Conservation (phyloP, 2,797 vertebrate species). For the Helostoma temminkii region DNA sequence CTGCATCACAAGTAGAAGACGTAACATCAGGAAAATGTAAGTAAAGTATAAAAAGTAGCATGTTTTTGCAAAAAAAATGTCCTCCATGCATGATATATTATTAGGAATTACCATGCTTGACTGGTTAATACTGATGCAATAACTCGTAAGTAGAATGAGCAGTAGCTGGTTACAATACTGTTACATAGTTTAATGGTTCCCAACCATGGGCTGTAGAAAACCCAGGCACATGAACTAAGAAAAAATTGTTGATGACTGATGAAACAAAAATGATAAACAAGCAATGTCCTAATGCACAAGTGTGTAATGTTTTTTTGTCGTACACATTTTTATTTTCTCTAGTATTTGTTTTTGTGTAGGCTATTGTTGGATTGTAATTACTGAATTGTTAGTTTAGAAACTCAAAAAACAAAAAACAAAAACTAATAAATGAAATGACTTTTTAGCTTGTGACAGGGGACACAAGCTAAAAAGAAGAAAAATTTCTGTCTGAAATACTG, state of each 20-base stretch:
- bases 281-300: background rate
- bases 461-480: too few species aligned
- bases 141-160: constrained; percentile 1
- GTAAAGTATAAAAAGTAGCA: background rate
- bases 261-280: background rate
- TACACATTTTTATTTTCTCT: too few species aligned
- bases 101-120: background rate
- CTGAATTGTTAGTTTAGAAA: too few species aligned
- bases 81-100: background rate
- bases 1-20: background rate
- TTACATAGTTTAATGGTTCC: background rate
- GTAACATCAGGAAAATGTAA: background rate
- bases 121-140: constrained; percentile 15
- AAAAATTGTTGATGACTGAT: constrained; percentile 1
- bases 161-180: background rate
- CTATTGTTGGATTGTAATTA: too few species aligned
- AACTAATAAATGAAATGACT: too few species aligned
- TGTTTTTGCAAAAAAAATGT: background rate
- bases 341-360: too few species aligned
- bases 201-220: too few species aligned
- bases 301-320: too few species aligned
- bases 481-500: too few species aligned
- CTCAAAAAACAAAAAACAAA: too few species aligned
- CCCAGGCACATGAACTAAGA: background rate
- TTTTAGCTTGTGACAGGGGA: too few species aligned